Evolutionary conservation across 2,113 vertebrate genomes (phyloP), one percentile per base, ranked within the genome.

Genomic region (Microtus pennsylvanicus): DNA sequence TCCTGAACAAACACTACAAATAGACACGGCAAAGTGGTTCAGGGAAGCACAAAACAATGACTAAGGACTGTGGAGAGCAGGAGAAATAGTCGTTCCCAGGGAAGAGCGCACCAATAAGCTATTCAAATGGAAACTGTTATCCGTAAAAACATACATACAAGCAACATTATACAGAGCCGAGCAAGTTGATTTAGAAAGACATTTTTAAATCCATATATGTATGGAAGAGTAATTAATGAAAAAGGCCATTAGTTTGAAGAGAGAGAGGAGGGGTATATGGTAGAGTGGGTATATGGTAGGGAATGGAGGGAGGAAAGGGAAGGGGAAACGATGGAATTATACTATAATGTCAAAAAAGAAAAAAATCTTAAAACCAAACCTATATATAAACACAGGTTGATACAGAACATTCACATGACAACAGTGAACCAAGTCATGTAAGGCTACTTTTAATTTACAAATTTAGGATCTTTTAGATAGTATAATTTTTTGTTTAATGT

Each of bases 391-490:
- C 47, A 24, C 65, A 52, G 30, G n/a, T 11, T n/a, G 21, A 38
- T 81, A 35, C 30, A 58, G 24, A 22, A 63, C 55, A 63, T 35
- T 61, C 24, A 47, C 7, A 87, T 24, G 35, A 47, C 11, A 21
- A 55, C 7, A 55, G 11, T 35, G 11, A 24, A 50, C 45, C 5
- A 50, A 50, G 69, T 93, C 42, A 82, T 74, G 87, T 22, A 21
- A 35, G 42, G 74, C 90, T 93, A 10, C 13, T 82, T 94, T 83
- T 95, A 50, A 74, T 63, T 74, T 94, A 2, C 16, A 80, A 69
- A 38, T 65, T 93, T 95, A 28, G 70, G 63, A 80, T 78, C 77
- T 13, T 70, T 16, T 22, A 90, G 26, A 13, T 8, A 82, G 82
- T n/a, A 85, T 0, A 88, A 2, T 55, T 87, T 85, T 61, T 94